Evolutionary conservation across 1,140 invertebrate species (phyloP), one percentile per base, ranked within the genome.

Genomic region (Harlomillsia oculata): DNA sequence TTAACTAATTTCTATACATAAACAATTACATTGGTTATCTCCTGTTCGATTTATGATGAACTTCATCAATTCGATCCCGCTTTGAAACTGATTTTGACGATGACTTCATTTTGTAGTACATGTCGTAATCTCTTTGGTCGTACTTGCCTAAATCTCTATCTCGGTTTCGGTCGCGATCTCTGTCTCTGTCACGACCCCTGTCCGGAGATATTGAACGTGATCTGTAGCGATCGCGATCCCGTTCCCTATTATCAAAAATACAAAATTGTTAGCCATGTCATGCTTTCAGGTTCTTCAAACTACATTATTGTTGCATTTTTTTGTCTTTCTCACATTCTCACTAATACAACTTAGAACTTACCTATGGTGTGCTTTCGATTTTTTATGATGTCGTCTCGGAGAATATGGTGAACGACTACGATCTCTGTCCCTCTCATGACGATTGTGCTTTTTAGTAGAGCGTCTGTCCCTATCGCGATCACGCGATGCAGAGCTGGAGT

Each of bases 381-480:
- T 53, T 59, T 66, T 53, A 53, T 64, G 63, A 18, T 56, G 60
- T 29, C 44, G 44, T 23, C 29, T 48, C 9, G 64, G 59, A 1
- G 64, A 55, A 28, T 59, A 62, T 25, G 43, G 59, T 28, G 65
- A 66, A 9, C 60, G 49, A 53, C 65, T 67, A 28, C 63, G 43
- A 23, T 63, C 64, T 9, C 59, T 45, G 14, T n/a, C n/a, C n/a
- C n/a, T n/a, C n/a, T n/a, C n/a, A n/a, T n/a, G n/a, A n/a, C 62
- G 54, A 18, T 58, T 48, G n/a, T 37, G 16, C 34, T 57, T 61
- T 25, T 61, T 64, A 13, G 28, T 23, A 1, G 45, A 50, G 30
- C 51, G 32, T 32, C 48, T 53, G 43, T 54, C 41, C 13, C 52
- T 36, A 23, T 41, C 46, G 25, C 18, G 59, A 56, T 56, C 51